These are phyloP conservation scores for Steinernema hermaphroditum DNA, from an alignment of 2,888 invertebrate genomes.

Conservation along the genomic window DNA sequence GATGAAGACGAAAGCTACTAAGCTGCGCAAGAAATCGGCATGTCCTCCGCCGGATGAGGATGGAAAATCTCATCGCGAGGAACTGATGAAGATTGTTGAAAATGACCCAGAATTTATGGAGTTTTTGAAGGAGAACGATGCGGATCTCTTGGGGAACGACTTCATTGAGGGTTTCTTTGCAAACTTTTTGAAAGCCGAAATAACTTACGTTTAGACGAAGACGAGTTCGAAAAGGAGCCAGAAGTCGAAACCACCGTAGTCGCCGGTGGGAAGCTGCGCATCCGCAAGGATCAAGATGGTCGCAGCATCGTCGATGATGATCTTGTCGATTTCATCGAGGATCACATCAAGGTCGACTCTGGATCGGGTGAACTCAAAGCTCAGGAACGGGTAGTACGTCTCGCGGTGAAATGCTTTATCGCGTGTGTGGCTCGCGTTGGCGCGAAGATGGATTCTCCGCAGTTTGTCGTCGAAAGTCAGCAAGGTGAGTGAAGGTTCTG, in stretches of 20 bases:
- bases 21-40: neutral
- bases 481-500: conserved; percentile 47
- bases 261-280: neutral
- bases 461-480: conserved; percentile 56
- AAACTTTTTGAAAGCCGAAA: neutral
- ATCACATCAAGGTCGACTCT: conserved; percentile 36
- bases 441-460: conserved; percentile 54
- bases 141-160: conserved; percentile 55
- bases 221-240: conserved; percentile 45
- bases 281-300: conserved; percentile 41
- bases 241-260: conserved; percentile 36
- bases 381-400: conserved; percentile 44
- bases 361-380: conserved; percentile 29
- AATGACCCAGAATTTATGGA: conserved; percentile 59
- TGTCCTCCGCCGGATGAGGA: conserved; percentile 26
- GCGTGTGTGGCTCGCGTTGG: conserved; percentile 61
- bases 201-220: conserved; percentile 40
- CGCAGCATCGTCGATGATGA: conserved; percentile 35
- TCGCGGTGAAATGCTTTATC: conserved; percentile 58
- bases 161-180: conserved; percentile 42
- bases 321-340: conserved; percentile 36
- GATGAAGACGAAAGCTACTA: conserved; percentile 41
- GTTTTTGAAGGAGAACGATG: conserved; percentile 59
- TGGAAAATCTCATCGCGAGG: conserved; percentile 31
- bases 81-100: conserved; percentile 37